Evolutionary conservation across 2,797 vertebrate genomes (phyloP).

Genomic region (Cyprinella venusta): DNA sequence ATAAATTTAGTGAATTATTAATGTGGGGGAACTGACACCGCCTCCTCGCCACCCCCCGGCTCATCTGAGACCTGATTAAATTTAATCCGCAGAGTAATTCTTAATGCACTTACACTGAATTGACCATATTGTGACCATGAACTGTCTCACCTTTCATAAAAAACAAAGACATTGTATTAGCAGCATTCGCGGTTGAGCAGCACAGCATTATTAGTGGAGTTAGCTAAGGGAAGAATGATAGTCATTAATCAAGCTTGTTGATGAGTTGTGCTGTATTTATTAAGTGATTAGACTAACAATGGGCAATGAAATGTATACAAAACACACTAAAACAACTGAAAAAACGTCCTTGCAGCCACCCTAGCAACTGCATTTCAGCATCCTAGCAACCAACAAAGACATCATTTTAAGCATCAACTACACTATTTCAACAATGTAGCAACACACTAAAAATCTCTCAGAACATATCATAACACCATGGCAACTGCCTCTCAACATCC

Average conservation of each 20-base stretch:
- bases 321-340: background rate
- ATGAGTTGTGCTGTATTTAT: background rate
- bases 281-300: background rate
- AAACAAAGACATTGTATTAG: slow-evolving; percentile 8
- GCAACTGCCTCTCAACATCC: background rate
- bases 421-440: background rate
- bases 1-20: slow-evolving; percentile 63
- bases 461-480: background rate
- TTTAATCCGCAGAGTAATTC: slow-evolving; percentile 42
- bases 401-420: background rate
- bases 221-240: background rate
- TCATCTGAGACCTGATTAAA: slow-evolving; percentile 47
- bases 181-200: background rate
- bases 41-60: slow-evolving; percentile 19
- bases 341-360: background rate
- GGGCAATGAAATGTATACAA: background rate
- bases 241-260: background rate
- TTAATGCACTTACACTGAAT: slow-evolving; percentile 50
- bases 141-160: slow-evolving; percentile 22
- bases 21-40: slow-evolving; percentile 57
- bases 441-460: background rate
- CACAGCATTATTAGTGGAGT: background rate
- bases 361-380: background rate
- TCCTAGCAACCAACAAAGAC: background rate
- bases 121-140: slow-evolving; percentile 49